A percentile compares a stretch with the other conserved stretches of the same genome.
These are phyloP conservation scores for Tineola bisselliella DNA, from an alignment of 2,888 invertebrate species.

Conservation along the genomic window DNA sequence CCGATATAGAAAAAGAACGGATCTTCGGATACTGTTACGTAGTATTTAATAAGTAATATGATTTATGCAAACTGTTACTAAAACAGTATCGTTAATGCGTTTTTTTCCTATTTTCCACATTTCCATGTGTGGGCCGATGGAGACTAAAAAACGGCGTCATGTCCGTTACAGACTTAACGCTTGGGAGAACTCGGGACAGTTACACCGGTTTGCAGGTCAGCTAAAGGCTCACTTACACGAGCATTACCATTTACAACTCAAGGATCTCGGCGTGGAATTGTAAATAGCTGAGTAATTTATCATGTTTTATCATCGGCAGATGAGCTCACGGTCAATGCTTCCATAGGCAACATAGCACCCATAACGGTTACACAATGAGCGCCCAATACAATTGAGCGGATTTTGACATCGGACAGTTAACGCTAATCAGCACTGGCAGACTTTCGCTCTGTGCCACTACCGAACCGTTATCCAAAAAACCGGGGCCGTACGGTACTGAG, in stretches of 20 bases:
- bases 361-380: constrained; percentile 10
- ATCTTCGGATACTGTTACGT: constrained; percentile 2
- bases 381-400: constrained; percentile 29
- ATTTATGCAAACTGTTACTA: constrained; percentile 8
- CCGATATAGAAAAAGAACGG: constrained; percentile 5
- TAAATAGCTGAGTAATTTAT: not conserved
- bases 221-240: not conserved
- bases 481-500: constrained; percentile 58
- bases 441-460: constrained; percentile 52
- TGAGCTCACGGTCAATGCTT: constrained; percentile 2
- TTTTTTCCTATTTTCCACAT: not conserved
- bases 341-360: not conserved
- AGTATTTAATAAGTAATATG: not conserved
- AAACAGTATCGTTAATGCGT: not conserved
- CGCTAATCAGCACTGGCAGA: constrained; percentile 45
- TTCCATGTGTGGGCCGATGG: not conserved
- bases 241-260: constrained; percentile 3
- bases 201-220: constrained; percentile 7
- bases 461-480: constrained; percentile 54
- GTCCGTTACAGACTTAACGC: constrained; percentile 39
- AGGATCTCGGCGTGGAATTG: not conserved
- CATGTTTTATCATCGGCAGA: not conserved
- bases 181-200: constrained; percentile 24
- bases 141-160: constrained; percentile 28
- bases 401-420: constrained; percentile 50